These are phyloP conservation scores for Lissonota sp. DNA, from an alignment of 2,888 invertebrate genomes.

Conservation along the genomic window DNA sequence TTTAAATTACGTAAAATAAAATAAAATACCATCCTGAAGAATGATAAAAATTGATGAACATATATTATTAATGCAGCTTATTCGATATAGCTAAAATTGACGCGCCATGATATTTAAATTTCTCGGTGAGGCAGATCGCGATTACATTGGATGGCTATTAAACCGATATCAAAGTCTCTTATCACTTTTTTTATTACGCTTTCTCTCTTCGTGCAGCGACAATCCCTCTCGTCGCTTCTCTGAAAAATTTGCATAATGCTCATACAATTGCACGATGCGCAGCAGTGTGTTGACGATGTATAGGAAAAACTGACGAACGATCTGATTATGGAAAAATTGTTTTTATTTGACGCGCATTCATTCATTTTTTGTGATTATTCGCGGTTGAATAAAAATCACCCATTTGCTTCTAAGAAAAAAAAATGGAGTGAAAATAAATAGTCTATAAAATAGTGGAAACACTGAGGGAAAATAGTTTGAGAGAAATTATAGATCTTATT, in stretches of 20 bases:
- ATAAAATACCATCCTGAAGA: no score
- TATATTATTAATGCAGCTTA: neutral
- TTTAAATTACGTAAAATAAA: no score
- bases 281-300: slow-evolving; percentile 22
- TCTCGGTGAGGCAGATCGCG: slow-evolving; percentile 11
- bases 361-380: neutral
- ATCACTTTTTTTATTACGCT: slow-evolving; percentile 26
- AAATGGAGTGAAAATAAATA: slow-evolving; percentile 28
- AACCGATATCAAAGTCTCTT: slow-evolving; percentile 77
- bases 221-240: slow-evolving; percentile 62
- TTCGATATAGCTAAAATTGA: slow-evolving; percentile 25
- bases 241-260: slow-evolving; percentile 80
- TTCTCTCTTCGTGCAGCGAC: slow-evolving; percentile 10
- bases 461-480: neutral
- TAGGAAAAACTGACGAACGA: slow-evolving; percentile 36
- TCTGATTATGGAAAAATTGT: slow-evolving; percentile 38
- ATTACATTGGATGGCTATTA: slow-evolving; percentile 72
- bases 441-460: neutral
- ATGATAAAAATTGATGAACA: no score
- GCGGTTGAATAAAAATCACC: no score
- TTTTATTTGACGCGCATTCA: slow-evolving; percentile 25
- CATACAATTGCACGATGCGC: slow-evolving; percentile 73
- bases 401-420: no score
- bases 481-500: slow-evolving; percentile 3
- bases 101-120: slow-evolving; percentile 47